These are phyloP conservation scores for Drosophila colorata DNA, from an alignment of 2,888 invertebrate species.

Conservation along the genomic window DNA sequence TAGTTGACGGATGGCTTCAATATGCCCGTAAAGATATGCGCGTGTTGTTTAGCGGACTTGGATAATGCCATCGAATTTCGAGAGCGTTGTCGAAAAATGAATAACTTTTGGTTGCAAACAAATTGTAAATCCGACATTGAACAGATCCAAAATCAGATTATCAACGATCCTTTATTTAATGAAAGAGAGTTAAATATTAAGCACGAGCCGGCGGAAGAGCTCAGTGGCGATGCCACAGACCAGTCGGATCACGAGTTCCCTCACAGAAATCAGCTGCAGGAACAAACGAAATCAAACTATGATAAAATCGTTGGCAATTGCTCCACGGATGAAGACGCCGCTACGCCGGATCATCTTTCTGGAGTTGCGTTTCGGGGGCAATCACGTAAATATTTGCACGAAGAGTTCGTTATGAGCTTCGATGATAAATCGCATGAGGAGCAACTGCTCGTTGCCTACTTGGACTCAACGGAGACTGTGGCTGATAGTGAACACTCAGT, in stretches of 20 bases:
- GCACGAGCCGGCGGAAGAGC: not conserved
- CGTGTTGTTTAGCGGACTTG: slow-evolving; percentile 31
- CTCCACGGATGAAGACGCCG: not conserved
- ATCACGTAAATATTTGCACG: not conserved
- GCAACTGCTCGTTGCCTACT: not conserved
- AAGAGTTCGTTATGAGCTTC: not conserved
- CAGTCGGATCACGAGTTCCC: no score
- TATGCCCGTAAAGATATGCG: slow-evolving; percentile 36
- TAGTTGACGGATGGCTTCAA: slow-evolving; percentile 34
- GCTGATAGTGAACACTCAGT: not conserved
- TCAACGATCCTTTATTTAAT: not conserved
- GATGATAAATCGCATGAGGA: not conserved
- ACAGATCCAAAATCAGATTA: not conserved
- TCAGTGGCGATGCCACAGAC: not conserved
- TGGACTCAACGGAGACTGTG: not conserved
- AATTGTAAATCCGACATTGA: not conserved
- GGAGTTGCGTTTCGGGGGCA: not conserved
- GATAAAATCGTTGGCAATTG: not conserved
- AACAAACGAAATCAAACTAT: not conserved
- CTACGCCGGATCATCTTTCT: not conserved
- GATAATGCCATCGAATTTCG: slow-evolving; percentile 36
- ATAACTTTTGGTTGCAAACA: slow-evolving; percentile 6
- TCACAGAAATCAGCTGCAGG: not conserved
- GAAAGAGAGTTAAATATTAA: not conserved
- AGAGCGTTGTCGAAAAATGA: slow-evolving; percentile 29